Evolutionary conservation across 2,797 vertebrate genomes (phyloP).

Genomic region (Myotis vivesi): DNA sequence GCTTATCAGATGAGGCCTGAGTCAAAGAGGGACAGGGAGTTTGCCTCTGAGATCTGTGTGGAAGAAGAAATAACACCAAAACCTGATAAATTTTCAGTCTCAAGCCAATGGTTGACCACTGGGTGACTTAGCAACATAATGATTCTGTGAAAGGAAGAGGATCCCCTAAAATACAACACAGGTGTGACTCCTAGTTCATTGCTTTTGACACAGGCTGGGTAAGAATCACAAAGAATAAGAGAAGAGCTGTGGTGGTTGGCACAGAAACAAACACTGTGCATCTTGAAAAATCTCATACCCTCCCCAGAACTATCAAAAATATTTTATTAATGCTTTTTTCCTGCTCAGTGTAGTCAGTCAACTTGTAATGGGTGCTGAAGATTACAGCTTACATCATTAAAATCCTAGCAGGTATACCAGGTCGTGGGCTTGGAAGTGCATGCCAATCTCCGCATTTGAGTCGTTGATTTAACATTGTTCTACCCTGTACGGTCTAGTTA

Average conservation of each 20-base stretch:
- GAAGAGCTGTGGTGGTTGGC: neutral
- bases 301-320: neutral
- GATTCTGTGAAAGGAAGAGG: neutral
- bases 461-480: conserved; percentile 8
- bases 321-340: neutral
- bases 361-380: neutral
- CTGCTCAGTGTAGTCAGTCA: neutral
- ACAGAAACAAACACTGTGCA: neutral
- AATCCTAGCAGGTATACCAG: conserved; percentile 43
- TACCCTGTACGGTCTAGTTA: neutral
- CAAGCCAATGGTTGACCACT: neutral
- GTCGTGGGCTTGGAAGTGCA: neutral
- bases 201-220: neutral
- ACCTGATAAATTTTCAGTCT: neutral
- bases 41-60: neutral
- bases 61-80: neutral
- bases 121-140: neutral
- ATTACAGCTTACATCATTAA: conserved; percentile 55
- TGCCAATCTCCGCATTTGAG: conserved; percentile 53
- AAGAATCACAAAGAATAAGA: neutral
- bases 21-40: neutral
- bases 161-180: neutral
- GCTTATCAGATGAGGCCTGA: neutral
- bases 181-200: neutral
- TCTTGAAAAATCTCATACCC: neutral